Base-by-base conservation (phyloP, 30 jellyfish, hydroid and myxozoan genomes). In the Hydractinia symbiolongicarpus region DNA sequence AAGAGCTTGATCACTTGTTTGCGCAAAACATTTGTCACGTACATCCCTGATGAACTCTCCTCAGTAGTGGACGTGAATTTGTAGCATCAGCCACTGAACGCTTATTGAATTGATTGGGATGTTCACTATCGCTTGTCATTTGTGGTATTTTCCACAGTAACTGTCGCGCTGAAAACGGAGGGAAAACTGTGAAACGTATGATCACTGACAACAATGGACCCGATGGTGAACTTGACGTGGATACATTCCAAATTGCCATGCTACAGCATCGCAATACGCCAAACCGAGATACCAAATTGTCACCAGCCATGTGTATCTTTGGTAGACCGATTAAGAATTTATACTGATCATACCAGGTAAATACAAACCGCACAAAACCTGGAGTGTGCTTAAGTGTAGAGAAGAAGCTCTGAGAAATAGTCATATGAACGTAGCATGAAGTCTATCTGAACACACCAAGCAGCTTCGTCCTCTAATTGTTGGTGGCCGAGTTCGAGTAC, bases 1-100 rank as follows among this genome's bases (percentile, higher is more conserved):
- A 4, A 14, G 15, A 50, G 78, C 44, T 50, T 68, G 50, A 30
- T 68, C 55, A 14, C 2, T 14, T 11, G 44, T 68, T 50, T 68
- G n/a, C 78, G 78, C 3, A 14, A 3, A 68, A 30, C 55, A 16
- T 68, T 68, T 20, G 50, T 30, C 1, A 68, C 78, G 2, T 68
- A 15, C 50, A 50, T 68, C 44, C 78, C 15, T n/a, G 78, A 68
- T 11, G 78, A 68, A 50, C 54, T 68, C 78, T 11, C 78, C 1
- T 68, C 78, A 14, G 78, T 68, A 4, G 78, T 68, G 78, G 78
- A 11, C 78, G 4, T 8, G 87, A n/a, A 30, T 53, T 76, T 21
- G 52, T 56, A 8, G 79, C 80, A 14, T 7, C 21, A 14, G 81
- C 44, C 1, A 50, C 81, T 55, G 50, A 54, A 15, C 53, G 21